Conservation (phyloP, 2,797 vertebrate species). For the Coccyzus lansbergi region DNA sequence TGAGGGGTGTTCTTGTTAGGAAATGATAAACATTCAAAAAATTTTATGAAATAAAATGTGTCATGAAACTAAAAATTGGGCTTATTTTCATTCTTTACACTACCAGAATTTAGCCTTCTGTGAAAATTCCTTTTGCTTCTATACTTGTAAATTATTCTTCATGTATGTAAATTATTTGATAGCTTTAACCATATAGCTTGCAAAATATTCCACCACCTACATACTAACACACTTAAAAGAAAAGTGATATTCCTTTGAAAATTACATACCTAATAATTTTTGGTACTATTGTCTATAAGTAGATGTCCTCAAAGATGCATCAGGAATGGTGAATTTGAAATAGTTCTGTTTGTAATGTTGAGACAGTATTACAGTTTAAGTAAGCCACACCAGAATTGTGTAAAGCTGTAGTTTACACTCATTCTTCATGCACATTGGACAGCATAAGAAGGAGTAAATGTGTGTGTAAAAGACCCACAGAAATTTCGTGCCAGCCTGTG, state of each 20-base stretch:
- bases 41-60: slow-evolving; percentile 7
- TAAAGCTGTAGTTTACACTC: not conserved
- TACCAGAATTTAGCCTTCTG: not conserved
- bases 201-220: not conserved
- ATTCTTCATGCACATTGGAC: not conserved
- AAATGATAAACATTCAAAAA: slow-evolving; percentile 36
- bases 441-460: not conserved
- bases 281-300: not conserved
- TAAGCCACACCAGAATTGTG: not conserved
- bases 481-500: not conserved
- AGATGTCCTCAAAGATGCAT: not conserved
- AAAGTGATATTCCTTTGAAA: not conserved
- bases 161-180: not conserved
- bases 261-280: not conserved
- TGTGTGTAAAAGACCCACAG: not conserved
- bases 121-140: not conserved
- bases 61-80: not conserved
- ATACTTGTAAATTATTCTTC: not conserved
- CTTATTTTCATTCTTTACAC: not conserved
- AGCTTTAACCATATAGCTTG: not conserved
- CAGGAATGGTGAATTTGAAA: not conserved
- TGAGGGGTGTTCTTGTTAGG: not conserved
- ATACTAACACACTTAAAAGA: not conserved
- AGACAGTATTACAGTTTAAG: not conserved
- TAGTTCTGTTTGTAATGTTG: not conserved